Base-by-base conservation (phyloP, 2,888 invertebrate species). In the Coecobrya sp. region DNA sequence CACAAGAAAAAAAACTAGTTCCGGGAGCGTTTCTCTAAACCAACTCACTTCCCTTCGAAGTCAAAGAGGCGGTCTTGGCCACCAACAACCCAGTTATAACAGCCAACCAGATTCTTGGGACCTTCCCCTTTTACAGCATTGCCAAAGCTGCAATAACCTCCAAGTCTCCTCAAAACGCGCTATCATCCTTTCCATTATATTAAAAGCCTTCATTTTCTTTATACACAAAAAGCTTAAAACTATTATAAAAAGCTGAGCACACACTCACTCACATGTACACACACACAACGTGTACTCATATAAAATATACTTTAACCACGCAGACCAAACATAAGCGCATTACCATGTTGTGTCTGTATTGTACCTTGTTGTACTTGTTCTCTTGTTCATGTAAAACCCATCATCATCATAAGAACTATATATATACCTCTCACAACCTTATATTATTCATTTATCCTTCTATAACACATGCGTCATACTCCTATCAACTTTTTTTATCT, bases 111-210 rank as follows among this genome's bases (percentile, higher is more conserved):
- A 45, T 49, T 11, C 11, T 0, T 84, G 87, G 19, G 62, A 73
- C 82, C 82, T 68, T 22, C 91, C 91, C 87, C 7, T 82, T 73
- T 55, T 91, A 73, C 91, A 91, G 91, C 73, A 65, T 91, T 91
- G 91, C 91, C 91, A 91, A 76, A 87, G 70, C 65, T 11, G 10
- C 68, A 91, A 91, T 91, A 91, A 91, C 91, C 91, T 91, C 91
- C 82, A 91, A 91, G 70, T 91, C 91, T 91, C 91, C 91, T 91
- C 73, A 76, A 55, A 91, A 90, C 70, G 73, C 65, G 84, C 81
- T 81, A 84, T 84, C 70, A 73, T 55, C 81, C 59, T 52, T 52
- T 52, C 13, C 49, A 79, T 52, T 82, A 36, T 84, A 52, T 87
- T 27, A 36, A 36, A n/a, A 89, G 27, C 62, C 49, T 59, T 55